phyloP scores from a whole-genome alignment of 2,113 vertebrate species.

The Xiphophorus hellerii region DNA sequence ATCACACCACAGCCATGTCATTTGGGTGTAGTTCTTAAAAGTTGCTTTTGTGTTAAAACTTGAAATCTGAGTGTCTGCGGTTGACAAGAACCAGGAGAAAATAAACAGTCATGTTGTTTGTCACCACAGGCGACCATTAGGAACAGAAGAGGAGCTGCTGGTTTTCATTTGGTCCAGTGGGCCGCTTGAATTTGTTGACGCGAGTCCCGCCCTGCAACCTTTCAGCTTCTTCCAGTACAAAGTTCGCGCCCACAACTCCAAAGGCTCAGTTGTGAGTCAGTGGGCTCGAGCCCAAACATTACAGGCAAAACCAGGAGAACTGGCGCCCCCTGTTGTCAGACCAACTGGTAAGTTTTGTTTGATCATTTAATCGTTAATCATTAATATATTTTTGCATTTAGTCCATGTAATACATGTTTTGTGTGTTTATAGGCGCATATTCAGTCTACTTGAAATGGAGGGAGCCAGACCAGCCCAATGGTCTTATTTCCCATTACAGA shows the following conservation, averaged over 20 bases:
- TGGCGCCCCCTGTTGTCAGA: constrained; percentile 78
- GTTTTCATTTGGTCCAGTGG: constrained; percentile 87
- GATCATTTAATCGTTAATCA: not conserved
- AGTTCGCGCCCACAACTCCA: constrained; percentile 82
- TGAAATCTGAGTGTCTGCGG: not conserved
- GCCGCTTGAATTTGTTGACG: constrained; percentile 85
- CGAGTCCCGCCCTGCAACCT: constrained; percentile 78
- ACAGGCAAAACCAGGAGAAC: constrained; percentile 82
- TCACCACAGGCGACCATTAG: constrained; percentile 78
- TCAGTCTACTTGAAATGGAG: constrained; percentile 87
- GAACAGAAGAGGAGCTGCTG: constrained; percentile 81
- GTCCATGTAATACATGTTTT: constrained; percentile 13
- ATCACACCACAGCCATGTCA: too few species aligned
- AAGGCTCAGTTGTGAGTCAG: constrained; percentile 82
- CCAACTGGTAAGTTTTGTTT: constrained; percentile 71
- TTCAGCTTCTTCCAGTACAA: constrained; percentile 88
- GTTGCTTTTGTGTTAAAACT: not conserved
- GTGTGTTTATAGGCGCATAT: constrained; percentile 75
- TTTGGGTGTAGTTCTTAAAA: not conserved
- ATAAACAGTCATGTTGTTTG: constrained; percentile 9
- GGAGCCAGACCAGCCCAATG: constrained; percentile 83
- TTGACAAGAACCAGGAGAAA: not conserved
- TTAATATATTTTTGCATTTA: not conserved
- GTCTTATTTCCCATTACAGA: constrained; percentile 83
- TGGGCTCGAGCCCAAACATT: constrained; percentile 84